A percentile compares a stretch with the other conserved stretches of the same genome.
Conservation (phyloP, 1,140 invertebrate genomes). For the Micrasema longulum region DNA sequence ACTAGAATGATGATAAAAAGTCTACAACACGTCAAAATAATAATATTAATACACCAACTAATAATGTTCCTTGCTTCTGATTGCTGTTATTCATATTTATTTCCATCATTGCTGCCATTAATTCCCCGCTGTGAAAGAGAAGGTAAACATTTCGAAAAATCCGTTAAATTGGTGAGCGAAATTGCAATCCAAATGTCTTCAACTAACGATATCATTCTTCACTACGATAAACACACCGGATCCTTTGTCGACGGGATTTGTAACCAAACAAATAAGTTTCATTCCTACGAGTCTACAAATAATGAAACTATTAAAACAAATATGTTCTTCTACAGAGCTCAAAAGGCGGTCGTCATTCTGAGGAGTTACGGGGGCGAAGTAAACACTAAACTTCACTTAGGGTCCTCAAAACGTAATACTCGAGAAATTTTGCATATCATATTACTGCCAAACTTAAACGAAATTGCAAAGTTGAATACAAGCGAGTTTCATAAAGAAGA, state of each 20-base stretch:
- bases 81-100: not conserved
- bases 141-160: not conserved
- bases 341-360: slow-evolving; percentile 1
- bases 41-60: slow-evolving; percentile 2
- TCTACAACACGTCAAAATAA: too few species aligned
- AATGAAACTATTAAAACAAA: slow-evolving; percentile 6
- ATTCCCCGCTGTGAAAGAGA: not conserved
- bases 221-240: slow-evolving; percentile 17
- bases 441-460: too few species aligned
- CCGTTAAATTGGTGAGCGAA: slow-evolving; percentile 11
- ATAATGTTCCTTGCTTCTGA: not conserved
- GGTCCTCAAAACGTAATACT: too few species aligned
- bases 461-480: too few species aligned
- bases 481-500: too few species aligned
- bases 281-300: too few species aligned
- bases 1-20: too few species aligned
- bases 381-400: too few species aligned
- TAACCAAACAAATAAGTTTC: not conserved
- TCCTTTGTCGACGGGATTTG: not conserved
- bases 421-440: too few species aligned
- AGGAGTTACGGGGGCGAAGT: not conserved
- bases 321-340: slow-evolving; percentile 10
- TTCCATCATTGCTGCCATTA: not conserved
- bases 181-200: slow-evolving; percentile 17
- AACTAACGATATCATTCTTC: slow-evolving; percentile 11